phyloP scores from a whole-genome alignment of 2,888 invertebrate genomes.

The Himalopsyche anomala region DNA sequence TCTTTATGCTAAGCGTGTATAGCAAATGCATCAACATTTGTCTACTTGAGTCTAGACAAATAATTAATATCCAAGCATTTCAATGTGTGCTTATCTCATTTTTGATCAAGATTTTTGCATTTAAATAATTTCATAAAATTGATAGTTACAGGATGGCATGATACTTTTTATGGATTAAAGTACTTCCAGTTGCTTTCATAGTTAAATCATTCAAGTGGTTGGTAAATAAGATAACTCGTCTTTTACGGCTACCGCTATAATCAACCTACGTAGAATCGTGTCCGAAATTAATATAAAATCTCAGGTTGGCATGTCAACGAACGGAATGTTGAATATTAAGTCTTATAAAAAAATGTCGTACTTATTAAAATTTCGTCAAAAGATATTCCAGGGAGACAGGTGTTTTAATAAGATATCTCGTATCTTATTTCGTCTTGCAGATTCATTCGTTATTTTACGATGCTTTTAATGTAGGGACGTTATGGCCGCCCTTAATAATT shows the following conservation, averaged over 20 bases:
- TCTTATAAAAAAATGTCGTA: background rate
- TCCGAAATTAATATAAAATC: conserved; percentile 34
- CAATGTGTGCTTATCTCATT: too few species aligned
- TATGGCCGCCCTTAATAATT: background rate
- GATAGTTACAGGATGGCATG: too few species aligned
- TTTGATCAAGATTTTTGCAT: too few species aligned
- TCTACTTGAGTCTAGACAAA: too few species aligned
- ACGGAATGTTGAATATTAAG: conserved; percentile 14
- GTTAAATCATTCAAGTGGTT: too few species aligned
- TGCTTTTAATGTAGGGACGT: background rate
- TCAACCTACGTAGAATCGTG: background rate
- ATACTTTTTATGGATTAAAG: too few species aligned
- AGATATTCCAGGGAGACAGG: background rate
- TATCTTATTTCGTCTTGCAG: conserved; percentile 19
- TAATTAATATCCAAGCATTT: too few species aligned
- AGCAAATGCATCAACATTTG: too few species aligned
- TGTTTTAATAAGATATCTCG: conserved; percentile 20
- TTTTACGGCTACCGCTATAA: background rate
- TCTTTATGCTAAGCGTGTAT: too few species aligned
- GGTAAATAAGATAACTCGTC: background rate
- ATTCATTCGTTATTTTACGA: conserved; percentile 31
- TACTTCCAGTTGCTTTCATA: too few species aligned
- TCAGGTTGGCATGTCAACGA: conserved; percentile 27
- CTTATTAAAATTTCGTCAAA: conserved; percentile 26
- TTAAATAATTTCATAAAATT: too few species aligned